Evolutionary conservation across 2,888 invertebrate species (phyloP).

Genomic region (Chrysina gloriosa): DNA sequence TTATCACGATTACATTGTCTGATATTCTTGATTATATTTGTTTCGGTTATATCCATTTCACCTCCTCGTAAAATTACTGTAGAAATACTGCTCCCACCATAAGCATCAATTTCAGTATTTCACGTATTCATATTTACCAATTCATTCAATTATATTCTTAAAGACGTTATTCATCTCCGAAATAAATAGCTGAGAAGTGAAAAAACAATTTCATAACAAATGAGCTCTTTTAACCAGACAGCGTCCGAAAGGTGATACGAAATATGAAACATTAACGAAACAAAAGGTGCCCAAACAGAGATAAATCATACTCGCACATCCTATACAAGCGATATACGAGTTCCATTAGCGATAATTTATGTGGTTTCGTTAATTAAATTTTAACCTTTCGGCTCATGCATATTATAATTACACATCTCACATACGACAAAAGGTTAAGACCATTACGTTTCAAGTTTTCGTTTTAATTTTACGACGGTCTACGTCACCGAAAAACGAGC

Average conservation of each 20-base stretch:
- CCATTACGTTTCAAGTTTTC: conserved; percentile 35
- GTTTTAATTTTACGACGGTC: conserved; percentile 35
- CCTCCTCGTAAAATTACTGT: no score
- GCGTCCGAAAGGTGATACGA: neutral
- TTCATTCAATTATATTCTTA: no score
- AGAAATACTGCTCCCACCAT: no score
- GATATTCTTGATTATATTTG: no score
- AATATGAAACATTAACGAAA: neutral
- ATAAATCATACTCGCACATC: neutral
- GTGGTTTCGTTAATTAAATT: conserved; percentile 40
- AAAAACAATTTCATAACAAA: neutral
- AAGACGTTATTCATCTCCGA: no score
- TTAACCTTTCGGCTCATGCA: conserved; percentile 41
- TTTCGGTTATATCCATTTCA: no score
- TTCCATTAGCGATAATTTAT: conserved; percentile 28
- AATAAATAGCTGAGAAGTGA: no score
- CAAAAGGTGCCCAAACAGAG: neutral
- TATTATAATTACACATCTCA: conserved; percentile 36
- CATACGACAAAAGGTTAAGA: conserved; percentile 34
- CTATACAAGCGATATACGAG: neutral
- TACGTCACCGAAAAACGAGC: neutral
- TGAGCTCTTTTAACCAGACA: neutral
- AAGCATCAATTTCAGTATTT: no score
- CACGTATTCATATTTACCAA: no score
- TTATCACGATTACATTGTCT: no score